Evolutionary conservation across 2,888 invertebrate genomes (phyloP), one percentile per base, ranked within the genome.

Genomic region (Trachelus iudaicus): DNA sequence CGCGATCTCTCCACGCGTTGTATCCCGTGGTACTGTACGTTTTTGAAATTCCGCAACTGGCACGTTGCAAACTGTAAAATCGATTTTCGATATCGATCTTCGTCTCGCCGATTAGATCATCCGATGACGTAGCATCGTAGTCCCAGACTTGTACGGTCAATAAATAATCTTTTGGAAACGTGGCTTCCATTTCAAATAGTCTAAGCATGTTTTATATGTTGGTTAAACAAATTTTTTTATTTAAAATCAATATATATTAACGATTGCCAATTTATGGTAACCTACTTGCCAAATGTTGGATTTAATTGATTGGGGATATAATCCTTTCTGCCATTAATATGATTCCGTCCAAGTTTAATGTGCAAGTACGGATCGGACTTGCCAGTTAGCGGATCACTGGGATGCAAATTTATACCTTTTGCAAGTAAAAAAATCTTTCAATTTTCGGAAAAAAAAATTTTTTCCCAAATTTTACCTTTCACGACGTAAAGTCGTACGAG

Each of bases 71-170:
- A 31, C 95, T 95, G 89, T 96, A 97, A 89, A 95, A 96, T 80
- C 98, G 94, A 91, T 97, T 96, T 92, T 98, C 98, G 74, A 98
- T 92, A 91, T 98, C 98, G 81, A 98, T 95, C 80, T 92, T 93
- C 0, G 98, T 98, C 85, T 94, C 95, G 0, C 98, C 98, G 85
- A 98, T 97, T 12, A 97, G 90, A 87, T 97, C 96, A 88, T 98
- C 96, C 3, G 93, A 90, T 1, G 94, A 93, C 1, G 94, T 90
- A 3, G 93, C 87, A 86, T 97, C 96, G 90, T 94, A 95, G 89
- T 98, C 97, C 90, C 94, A 96, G 0, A 98, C 92, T 68, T 95
- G 94, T 0, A 98, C 92, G 56, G 93, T 94, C 76, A 98, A 89
- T 76, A 94, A 92, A 80, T 96, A 95, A 84, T 98, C 97, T 83